phyloP scores from a whole-genome alignment of 2,113 vertebrate genomes.

The Mastomys natalensis region DNA sequence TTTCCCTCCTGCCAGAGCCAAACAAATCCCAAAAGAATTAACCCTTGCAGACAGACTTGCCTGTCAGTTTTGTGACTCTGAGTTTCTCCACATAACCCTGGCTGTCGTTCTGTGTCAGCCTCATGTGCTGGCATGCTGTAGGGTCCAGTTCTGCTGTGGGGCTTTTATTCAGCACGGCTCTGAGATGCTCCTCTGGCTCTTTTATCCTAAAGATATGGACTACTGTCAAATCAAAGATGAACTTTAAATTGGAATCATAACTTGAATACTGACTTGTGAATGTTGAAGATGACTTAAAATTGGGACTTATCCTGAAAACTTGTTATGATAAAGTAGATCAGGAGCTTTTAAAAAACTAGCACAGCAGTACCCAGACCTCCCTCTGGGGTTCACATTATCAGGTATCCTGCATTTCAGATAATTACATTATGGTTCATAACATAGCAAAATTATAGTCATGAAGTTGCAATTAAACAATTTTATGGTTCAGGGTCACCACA shows the following conservation, averaged over 20 bases:
- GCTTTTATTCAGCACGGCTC: not conserved
- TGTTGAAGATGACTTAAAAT: slow-evolving; percentile 19
- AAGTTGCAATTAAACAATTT: not conserved
- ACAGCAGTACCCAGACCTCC: not conserved
- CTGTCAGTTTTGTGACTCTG: not conserved
- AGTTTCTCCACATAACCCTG: not conserved
- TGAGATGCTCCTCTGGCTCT: not conserved
- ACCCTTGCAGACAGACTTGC: not conserved
- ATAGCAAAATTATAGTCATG: not conserved
- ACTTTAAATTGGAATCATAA: not conserved
- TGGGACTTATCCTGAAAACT: not conserved
- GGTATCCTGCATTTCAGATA: not conserved
- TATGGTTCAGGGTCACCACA: not conserved
- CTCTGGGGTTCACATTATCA: not conserved
- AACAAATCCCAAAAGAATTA: not conserved
- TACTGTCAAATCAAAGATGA: not conserved
- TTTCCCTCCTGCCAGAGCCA: not conserved
- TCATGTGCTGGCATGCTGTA: not conserved
- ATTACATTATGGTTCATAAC: not conserved
- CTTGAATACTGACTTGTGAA: slow-evolving; percentile 11
- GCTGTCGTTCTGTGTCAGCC: not conserved
- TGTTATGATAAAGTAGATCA: not conserved
- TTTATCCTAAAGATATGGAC: not conserved
- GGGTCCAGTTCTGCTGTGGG: not conserved
- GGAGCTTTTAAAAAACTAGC: not conserved